phyloP scores from a whole-genome alignment of 2,113 vertebrate species.

The Marmota monax region DNA sequence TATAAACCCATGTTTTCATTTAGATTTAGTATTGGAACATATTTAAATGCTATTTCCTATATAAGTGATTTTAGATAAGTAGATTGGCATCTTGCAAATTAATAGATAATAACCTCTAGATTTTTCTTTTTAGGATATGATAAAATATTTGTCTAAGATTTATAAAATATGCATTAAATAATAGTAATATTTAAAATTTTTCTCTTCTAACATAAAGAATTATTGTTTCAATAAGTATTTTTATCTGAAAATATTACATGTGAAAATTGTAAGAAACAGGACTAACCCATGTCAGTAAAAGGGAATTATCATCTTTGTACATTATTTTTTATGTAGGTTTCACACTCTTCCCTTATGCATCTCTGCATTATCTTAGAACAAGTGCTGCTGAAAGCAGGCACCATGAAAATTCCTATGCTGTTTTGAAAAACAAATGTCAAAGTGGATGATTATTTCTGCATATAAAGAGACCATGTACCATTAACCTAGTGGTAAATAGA shows the following conservation, averaged over 20 bases:
- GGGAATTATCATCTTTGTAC: not conserved
- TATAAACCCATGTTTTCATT: not conserved
- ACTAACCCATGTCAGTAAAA: not conserved
- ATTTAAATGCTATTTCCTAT: not conserved
- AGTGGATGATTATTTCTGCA: not conserved
- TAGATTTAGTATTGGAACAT: not conserved
- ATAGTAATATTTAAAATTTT: not conserved
- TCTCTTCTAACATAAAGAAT: not conserved
- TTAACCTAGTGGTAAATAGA: not conserved
- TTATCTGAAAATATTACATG: not conserved
- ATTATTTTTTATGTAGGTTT: not conserved
- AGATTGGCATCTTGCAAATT: not conserved
- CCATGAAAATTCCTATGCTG: not conserved
- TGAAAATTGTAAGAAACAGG: not conserved
- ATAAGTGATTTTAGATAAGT: constrained; percentile 20
- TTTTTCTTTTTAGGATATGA: not conserved
- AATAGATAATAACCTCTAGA: not conserved
- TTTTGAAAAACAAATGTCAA: not conserved
- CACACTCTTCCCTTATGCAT: not conserved
- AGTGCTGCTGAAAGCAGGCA: not conserved
- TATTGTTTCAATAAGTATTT: not conserved
- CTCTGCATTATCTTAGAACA: not conserved
- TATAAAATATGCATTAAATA: not conserved
- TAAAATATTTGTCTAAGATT: not conserved
- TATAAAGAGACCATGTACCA: not conserved